Base-by-base conservation (phyloP, 2,797 vertebrate species). In the Gallinago solitaria region DNA sequence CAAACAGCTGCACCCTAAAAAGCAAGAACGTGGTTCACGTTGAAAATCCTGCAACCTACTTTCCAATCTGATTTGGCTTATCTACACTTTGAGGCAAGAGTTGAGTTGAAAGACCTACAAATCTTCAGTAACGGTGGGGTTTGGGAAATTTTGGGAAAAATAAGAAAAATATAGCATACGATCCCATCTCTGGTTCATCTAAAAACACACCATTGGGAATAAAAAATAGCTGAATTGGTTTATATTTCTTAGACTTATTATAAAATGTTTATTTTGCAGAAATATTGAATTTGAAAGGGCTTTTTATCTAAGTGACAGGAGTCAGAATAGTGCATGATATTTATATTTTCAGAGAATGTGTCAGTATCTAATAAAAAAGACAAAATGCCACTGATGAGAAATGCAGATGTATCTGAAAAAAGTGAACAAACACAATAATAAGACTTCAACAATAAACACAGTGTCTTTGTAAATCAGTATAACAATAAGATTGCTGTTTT, bases 401-500 rank as follows among this genome's bases (percentile, higher is more conserved):
- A 90, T 20, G 59, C 6, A 75, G 28, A 23, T 16, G 11, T 59
- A 43, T 25, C 18, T 51, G 9, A 56, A 39, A 53, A 57, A 45
- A 11, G 24, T 20, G 18, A 70, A 23, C 3, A 30, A 70, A 28
- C 12, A 67, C 5, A 76, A 47, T 37, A 80, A 30, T 43, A 73
- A 41, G 20, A 70, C 30, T 69, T 83, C 61, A 91, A 56, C 65
- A 91, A 97, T 68, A 97, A 95, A 89, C 63, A 63, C 20, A 89
- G 27, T 83, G 70, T 96, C 90, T 97, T 97, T 88, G 57, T 71
- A 97, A 98, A 96, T 94, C 95, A 95, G 37, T 97, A 74, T 74
- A 97, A 97, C 89, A 97, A 96, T 92, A 97, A 93, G 87, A 74
- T 53, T 76, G 69, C 70, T 92, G 77, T 94, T 97, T 91, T 95